A percentile compares a stretch with the other conserved stretches of the same genome.
phyloP scores from a whole-genome alignment of 1,140 invertebrate genomes.

The Drosophila parvula region DNA sequence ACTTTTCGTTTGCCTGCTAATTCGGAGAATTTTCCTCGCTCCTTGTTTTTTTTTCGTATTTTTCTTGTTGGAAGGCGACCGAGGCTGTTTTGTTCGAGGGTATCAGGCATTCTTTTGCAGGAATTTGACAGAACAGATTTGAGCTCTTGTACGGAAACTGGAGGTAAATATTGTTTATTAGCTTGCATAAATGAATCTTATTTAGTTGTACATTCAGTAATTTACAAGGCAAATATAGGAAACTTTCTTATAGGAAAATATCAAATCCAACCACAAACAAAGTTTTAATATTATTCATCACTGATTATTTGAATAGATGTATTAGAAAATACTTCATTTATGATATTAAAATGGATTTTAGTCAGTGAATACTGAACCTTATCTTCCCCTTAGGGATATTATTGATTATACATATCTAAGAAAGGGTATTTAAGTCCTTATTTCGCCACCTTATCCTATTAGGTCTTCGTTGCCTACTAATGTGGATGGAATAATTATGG shows the following conservation, averaged over 20 bases:
- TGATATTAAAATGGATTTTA: neutral
- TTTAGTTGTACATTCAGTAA: neutral
- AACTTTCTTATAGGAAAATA: neutral
- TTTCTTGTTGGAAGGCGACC: neutral
- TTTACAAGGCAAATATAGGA: neutral
- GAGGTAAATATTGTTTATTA: slow-evolving; percentile 15
- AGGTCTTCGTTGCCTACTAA: neutral
- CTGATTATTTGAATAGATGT: no score
- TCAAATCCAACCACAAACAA: neutral
- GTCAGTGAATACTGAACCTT: no score
- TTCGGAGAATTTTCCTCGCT: slow-evolving; percentile 10
- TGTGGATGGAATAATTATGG: slow-evolving; percentile 8
- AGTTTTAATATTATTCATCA: no score
- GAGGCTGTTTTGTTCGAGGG: slow-evolving; percentile 13
- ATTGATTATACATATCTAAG: no score
- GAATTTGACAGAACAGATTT: slow-evolving; percentile 18
- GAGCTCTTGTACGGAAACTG: neutral
- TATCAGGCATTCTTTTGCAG: slow-evolving; percentile 7
- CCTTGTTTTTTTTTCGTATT: neutral
- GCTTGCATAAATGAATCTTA: slow-evolving; percentile 5
- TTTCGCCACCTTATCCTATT: neutral
- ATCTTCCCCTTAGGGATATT: no score
- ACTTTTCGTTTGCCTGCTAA: slow-evolving; percentile 29
- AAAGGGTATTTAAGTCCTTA: neutral
- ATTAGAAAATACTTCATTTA: no score